Evolutionary conservation across 2,888 invertebrate genomes (phyloP).

Genomic region (Netelia inedita): DNA sequence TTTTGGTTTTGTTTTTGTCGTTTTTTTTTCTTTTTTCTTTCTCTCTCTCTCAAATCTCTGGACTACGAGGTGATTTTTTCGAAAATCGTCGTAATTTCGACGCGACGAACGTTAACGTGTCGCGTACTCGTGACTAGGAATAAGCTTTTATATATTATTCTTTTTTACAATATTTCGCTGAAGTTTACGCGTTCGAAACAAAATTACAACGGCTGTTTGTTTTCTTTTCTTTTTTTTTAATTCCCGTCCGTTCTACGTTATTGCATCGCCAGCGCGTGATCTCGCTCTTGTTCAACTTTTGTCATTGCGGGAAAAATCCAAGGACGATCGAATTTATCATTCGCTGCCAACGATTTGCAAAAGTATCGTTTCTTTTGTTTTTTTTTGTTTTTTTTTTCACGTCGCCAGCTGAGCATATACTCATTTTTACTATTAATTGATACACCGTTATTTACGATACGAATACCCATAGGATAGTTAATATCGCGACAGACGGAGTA

Average conservation of each 20-base stretch:
- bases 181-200: conserved; percentile 12
- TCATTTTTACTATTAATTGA: conserved; percentile 45
- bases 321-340: conserved; percentile 81
- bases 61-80: conserved; percentile 51
- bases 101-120: conserved; percentile 32
- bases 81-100: conserved; percentile 45
- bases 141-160: conserved; percentile 49
- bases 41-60: neutral
- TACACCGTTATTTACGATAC: conserved; percentile 69
- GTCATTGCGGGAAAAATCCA: conserved; percentile 51
- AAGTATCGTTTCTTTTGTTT: conserved; percentile 69
- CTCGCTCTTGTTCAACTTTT: conserved; percentile 11
- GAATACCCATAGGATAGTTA: conserved; percentile 78
- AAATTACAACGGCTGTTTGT: conserved; percentile 15
- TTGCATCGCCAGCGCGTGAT: neutral
- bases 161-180: neutral
- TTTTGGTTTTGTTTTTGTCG: conserved; percentile 46
- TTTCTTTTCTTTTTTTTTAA: neutral
- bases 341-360: conserved; percentile 76
- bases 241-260: neutral
- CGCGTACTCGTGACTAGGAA: conserved; percentile 51
- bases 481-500: conserved; percentile 79
- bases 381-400: conserved; percentile 55
- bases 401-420: conserved; percentile 61
- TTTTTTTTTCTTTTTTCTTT: conserved; percentile 41